These are phyloP conservation scores for Chamaetylas fuelleborni DNA, from an alignment of 2,113 vertebrate species.

Conservation along the genomic window DNA sequence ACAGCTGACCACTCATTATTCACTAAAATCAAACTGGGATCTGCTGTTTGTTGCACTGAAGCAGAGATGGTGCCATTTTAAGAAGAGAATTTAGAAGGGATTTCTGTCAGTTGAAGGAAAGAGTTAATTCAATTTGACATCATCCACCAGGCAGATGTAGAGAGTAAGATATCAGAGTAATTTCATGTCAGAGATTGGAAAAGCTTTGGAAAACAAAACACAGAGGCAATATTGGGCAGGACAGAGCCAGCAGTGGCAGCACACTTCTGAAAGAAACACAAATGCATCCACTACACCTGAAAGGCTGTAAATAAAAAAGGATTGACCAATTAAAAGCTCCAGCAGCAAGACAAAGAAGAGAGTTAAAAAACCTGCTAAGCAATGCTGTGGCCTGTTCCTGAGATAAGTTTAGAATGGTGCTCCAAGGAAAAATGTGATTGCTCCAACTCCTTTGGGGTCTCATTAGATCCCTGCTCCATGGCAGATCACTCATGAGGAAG, in stretches of 20 bases:
- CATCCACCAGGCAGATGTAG: neutral
- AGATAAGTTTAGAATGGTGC: neutral
- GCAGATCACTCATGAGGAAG: neutral
- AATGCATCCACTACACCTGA: neutral
- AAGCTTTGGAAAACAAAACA: neutral
- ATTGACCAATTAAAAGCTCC: neutral
- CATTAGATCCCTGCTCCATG: slow-evolving; percentile 53
- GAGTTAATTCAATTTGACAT: neutral
- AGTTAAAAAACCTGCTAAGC: neutral
- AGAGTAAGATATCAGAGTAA: neutral
- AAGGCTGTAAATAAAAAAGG: neutral
- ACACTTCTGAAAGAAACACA: neutral
- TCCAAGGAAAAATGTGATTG: neutral
- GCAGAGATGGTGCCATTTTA: neutral
- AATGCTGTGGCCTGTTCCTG: neutral
- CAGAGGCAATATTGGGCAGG: neutral
- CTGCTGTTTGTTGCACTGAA: neutral
- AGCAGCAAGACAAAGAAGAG: neutral
- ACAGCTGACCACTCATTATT: neutral
- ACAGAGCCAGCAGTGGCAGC: neutral
- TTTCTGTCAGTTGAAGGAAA: neutral
- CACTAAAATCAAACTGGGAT: neutral
- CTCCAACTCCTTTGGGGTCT: slow-evolving; percentile 57
- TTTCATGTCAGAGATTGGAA: neutral
- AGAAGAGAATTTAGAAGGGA: neutral